Evolutionary conservation across 2,888 invertebrate species (phyloP), one percentile per base, ranked within the genome.

Genomic region (Lasioglossum figueresi): DNA sequence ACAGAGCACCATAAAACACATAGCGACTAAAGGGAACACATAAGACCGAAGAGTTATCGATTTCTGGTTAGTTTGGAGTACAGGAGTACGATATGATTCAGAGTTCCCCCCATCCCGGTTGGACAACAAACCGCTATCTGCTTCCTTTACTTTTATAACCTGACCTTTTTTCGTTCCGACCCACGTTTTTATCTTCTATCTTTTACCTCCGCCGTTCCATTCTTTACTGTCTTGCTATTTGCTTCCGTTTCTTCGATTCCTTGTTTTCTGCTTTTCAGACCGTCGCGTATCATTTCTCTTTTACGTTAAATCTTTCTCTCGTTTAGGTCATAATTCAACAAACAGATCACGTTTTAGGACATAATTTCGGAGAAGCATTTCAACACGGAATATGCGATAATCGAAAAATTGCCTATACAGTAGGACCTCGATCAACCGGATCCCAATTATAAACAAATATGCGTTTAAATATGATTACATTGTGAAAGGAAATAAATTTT

Each of bases 51-150:
- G 75, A 48, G 31, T 73, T 88, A 90, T 90, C 85, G 87, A 88
- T 90, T 90, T 88, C 83, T 83, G 72, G 82, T 88, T 88, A 83
- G 66, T 72, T 52, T 56, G 59, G 52, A 72, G 76, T 78, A 48
- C 79, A 70, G 59, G 59, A 72, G 76, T 76, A 48, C 80, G 74
- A 84, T 84, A 76, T 84, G 83, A 85, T 84, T 83, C 80, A 77
- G 37, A 66, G 66, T 31, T 40, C 37, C 16, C 10, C 76, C 10
- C n/a, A 52, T 19, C 48, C 27, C 43, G 14, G 71, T 71, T 45
- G 6, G 27, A 71, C 43, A 71, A 68, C 68, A 68, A 68, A 34
- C 37, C 4, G n/a, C n/a, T 70, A 40, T 40, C n/a, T 12, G n/a
- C 71, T 43, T 71, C n/a, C 27, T 27, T 43, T 43, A 19, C 71